These are phyloP conservation scores for Hemiprocne comata DNA, from an alignment of 2,113 vertebrate species.

Conservation along the genomic window DNA sequence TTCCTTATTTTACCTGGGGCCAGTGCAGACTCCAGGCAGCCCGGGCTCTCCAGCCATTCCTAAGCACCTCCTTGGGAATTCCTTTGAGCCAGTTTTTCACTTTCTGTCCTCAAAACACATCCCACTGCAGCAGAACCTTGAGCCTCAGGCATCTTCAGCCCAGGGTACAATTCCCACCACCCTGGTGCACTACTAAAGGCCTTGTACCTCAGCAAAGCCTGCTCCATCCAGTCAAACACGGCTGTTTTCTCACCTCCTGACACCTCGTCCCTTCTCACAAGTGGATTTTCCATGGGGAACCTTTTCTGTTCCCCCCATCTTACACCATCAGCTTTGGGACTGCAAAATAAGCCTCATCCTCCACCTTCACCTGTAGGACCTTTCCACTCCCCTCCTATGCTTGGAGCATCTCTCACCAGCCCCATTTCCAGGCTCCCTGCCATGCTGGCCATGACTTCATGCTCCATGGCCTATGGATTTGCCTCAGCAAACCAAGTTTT, in stretches of 20 bases:
- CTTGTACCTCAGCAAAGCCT: too few relatives aligned
- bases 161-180: not conserved
- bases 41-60: not conserved
- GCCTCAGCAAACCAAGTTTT: not conserved
- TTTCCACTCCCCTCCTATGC: not conserved
- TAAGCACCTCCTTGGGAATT: not conserved
- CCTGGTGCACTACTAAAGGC: too few relatives aligned
- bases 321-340: not conserved
- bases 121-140: not conserved
- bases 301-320: not conserved
- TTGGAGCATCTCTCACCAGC: not conserved
- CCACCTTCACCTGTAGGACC: not conserved
- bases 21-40: not conserved
- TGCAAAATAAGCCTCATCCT: not conserved
- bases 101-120: too few relatives aligned
- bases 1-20: not conserved
- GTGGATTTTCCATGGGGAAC: not conserved
- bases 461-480: not conserved
- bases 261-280: not conserved
- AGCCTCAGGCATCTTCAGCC: not conserved
- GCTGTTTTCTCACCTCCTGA: not conserved
- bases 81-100: not conserved
- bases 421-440: not conserved
- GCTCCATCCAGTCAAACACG: accelerated
- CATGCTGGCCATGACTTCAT: accelerated